A percentile compares a stretch with the other conserved stretches of the same genome.
Evolutionary conservation across 2,113 vertebrate genomes (phyloP).

Genomic region (Malurus cyaneus): DNA sequence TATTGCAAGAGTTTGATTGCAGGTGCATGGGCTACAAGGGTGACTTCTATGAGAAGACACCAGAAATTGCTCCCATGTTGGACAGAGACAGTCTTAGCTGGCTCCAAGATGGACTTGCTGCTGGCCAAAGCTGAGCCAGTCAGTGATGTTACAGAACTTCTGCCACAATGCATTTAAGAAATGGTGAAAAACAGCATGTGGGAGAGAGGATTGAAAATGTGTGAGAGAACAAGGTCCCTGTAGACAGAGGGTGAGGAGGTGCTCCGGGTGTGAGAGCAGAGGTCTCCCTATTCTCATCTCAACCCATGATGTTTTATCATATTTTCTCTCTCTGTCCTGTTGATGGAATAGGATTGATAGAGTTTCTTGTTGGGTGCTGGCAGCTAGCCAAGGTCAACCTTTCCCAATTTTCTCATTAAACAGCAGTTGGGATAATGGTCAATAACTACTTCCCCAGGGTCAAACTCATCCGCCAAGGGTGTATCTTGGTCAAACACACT

Average conservation of each 20-base stretch:
- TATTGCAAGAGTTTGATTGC: background rate
- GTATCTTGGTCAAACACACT: background rate
- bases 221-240: background rate
- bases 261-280: background rate
- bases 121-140: background rate
- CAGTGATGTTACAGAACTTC: background rate
- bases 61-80: background rate
- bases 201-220: background rate
- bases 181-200: background rate
- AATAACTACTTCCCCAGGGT: background rate
- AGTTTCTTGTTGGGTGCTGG: background rate
- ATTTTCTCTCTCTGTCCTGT: background rate
- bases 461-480: background rate
- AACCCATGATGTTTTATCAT: background rate
- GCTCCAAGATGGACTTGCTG: background rate
- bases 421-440: background rate
- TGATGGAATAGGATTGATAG: background rate
- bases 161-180: background rate
- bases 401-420: background rate
- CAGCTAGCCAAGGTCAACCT: rapidly evolving
- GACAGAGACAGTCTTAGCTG: background rate
- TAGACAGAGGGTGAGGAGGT: background rate
- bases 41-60: background rate
- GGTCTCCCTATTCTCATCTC: background rate
- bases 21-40: background rate